Percentiles rank a stretch among this genome's conserved stretches.
Evolutionary conservation across 2,888 invertebrate species (phyloP).

Genomic region (Catocala nupta): DNA sequence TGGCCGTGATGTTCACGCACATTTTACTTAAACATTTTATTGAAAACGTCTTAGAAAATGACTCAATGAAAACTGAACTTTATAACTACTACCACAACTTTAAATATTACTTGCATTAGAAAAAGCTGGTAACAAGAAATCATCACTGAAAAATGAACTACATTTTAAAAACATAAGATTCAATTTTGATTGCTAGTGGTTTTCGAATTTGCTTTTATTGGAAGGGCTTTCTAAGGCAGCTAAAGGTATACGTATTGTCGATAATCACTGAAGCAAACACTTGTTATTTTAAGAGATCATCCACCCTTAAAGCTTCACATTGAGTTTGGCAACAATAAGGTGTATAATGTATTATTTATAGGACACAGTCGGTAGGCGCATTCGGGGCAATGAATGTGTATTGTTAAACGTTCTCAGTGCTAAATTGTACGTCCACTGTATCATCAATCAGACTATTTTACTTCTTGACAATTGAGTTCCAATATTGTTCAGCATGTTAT

Average conservation of each 20-base stretch:
- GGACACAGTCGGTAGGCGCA: conserved; percentile 84
- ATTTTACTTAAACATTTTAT: conserved; percentile 76
- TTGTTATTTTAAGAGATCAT: conserved; percentile 88
- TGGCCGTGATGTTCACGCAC: conserved; percentile 86
- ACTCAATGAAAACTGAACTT: conserved; percentile 41
- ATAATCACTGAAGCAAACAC: conserved; percentile 88
- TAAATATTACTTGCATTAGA: conserved; percentile 26
- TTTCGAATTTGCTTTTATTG: conserved; percentile 51
- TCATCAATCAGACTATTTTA: conserved; percentile 76
- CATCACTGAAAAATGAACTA: conserved; percentile 31
- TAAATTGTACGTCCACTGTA: conserved; percentile 70
- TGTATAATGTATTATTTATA: conserved; percentile 87
- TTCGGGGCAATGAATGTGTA: conserved; percentile 70
- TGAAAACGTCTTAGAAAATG: conserved; percentile 42
- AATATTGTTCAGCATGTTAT: conserved; percentile 62
- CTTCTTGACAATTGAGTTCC: conserved; percentile 72
- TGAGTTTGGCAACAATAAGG: conserved; percentile 78
- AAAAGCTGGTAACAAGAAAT: background rate
- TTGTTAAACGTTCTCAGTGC: conserved; percentile 65
- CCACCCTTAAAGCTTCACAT: conserved; percentile 84
- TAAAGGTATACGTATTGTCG: conserved; percentile 85
- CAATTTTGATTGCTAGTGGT: conserved; percentile 18
- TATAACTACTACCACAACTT: conserved; percentile 20
- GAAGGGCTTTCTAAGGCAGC: conserved; percentile 84
- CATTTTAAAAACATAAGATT: background rate